Evolutionary conservation across 2,113 vertebrate genomes (phyloP), one percentile per base, ranked within the genome.

Genomic region (Corythaixoides concolor): DNA sequence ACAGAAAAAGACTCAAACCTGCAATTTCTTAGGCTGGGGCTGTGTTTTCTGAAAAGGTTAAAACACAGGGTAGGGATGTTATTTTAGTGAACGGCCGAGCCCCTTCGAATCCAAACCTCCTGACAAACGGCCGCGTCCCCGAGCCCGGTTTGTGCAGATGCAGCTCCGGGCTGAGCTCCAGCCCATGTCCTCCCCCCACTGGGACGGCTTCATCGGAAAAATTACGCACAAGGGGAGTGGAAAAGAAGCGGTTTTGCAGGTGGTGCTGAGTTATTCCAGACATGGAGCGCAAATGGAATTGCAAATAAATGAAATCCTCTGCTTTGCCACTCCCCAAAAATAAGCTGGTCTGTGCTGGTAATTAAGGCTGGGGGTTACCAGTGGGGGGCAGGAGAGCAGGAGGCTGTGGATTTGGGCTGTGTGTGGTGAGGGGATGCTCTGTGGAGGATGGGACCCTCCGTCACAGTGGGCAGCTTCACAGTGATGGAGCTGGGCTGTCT

Each of bases 41-140:
- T 63, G 52, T 7, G 37, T 39, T 86, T 95, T 84, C 73, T 49
- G 14, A 30, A 30, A 59, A 53, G 82, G 53, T 62, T 76, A 72
- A 95, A 96, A 87, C 85, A 95, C 64, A 92, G 89, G 82, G 73
- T 84, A 56, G 80, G 64, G 80, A 90, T 80, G 90, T 80, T 73
- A 75, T 87, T 91, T 87, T 55, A 49, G 76, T 5, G 41, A 59
- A 43, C 0, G n/a, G 72, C 52, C 43, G 55, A 95, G 43, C 68
- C 77, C 63, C 49, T 50, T 79, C 39, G 39, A 11, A 39, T 39
- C 39, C 67, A 28, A 32, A 20, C 39, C 80, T 83, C 74, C 49
- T 7, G 26, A 43, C 23, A 22, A 73, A 84, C 1, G 30, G 74
- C 11, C 16, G 3, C 1, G 5, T 63, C 84, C 73, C 62, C 4